These are phyloP conservation scores for Cecidostiba fungosa DNA, from an alignment of 2,888 invertebrate genomes.

Conservation along the genomic window DNA sequence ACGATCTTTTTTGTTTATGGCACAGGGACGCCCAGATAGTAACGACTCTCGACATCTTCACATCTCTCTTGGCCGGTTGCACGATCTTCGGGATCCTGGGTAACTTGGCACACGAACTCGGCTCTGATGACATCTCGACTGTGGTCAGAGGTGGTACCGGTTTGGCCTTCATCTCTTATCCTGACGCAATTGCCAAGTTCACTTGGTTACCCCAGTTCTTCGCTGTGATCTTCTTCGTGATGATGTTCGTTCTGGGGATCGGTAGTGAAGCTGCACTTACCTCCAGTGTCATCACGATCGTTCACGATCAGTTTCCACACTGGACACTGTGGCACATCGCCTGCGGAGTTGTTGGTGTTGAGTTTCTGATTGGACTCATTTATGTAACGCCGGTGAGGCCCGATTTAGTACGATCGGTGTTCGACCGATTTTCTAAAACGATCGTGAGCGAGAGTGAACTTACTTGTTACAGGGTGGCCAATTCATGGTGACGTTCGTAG, in stretches of 20 bases:
- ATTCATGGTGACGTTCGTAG: slow-evolving; percentile 80
- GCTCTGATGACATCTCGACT: slow-evolving; percentile 83
- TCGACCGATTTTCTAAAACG: slow-evolving; percentile 67
- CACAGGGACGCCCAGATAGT: slow-evolving; percentile 88
- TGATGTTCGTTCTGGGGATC: slow-evolving; percentile 82
- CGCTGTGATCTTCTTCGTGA: slow-evolving; percentile 79
- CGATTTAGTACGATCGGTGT: slow-evolving; percentile 63
- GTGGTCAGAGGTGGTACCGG: slow-evolving; percentile 90
- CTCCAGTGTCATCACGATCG: slow-evolving; percentile 79
- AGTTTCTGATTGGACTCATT: slow-evolving; percentile 78
- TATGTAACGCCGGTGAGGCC: slow-evolving; percentile 80
- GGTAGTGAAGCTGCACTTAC: slow-evolving; percentile 80
- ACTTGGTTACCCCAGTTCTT: slow-evolving; percentile 85
- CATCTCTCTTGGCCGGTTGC: slow-evolving; percentile 90
- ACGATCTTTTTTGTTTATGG: not conserved
- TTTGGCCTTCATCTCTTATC: slow-evolving; percentile 92
- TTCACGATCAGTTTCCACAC: slow-evolving; percentile 80
- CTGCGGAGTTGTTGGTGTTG: slow-evolving; percentile 74
- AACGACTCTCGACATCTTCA: slow-evolving; percentile 90
- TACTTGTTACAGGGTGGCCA: slow-evolving; percentile 79
- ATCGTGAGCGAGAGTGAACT: not conserved
- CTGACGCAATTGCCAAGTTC: slow-evolving; percentile 91
- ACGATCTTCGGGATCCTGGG: slow-evolving; percentile 93
- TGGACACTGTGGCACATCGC: slow-evolving; percentile 78
- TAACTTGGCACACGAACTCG: slow-evolving; percentile 87